phyloP scores from a whole-genome alignment of 2,888 invertebrate genomes.

The Toxonevra muliebris region DNA sequence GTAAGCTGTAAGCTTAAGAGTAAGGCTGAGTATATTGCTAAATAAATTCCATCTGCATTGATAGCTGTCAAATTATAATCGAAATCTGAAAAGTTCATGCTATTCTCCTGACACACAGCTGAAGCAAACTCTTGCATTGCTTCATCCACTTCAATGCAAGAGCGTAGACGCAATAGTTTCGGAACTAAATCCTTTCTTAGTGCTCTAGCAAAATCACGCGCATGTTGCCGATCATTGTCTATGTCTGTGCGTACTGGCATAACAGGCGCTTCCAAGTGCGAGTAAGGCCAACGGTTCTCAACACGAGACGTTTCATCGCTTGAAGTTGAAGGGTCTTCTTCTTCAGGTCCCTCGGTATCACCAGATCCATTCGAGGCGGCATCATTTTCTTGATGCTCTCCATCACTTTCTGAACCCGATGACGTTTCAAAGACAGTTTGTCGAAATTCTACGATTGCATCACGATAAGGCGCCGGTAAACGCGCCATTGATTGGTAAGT shows the following conservation, averaged over 20 bases:
- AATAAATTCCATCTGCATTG: slow-evolving; percentile 94
- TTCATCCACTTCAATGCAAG: slow-evolving; percentile 89
- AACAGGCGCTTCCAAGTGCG: slow-evolving; percentile 63
- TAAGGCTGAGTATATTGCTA: slow-evolving; percentile 88
- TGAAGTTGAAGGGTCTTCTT: slow-evolving; percentile 68
- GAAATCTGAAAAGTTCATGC: slow-evolving; percentile 64
- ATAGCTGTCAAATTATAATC: slow-evolving; percentile 75
- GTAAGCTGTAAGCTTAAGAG: slow-evolving; percentile 83
- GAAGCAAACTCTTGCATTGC: slow-evolving; percentile 92
- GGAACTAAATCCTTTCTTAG: slow-evolving; percentile 79
- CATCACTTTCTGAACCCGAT: slow-evolving; percentile 71
- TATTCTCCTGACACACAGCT: slow-evolving; percentile 83
- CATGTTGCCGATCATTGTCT: slow-evolving; percentile 87
- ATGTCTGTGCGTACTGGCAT: slow-evolving; percentile 70
- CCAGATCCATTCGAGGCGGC: slow-evolving; percentile 81
- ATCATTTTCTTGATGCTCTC: slow-evolving; percentile 73
- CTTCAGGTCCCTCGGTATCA: slow-evolving; percentile 78
- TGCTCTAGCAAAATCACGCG: slow-evolving; percentile 82
- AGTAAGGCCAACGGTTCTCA: slow-evolving; percentile 65
- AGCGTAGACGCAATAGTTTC: slow-evolving; percentile 76
- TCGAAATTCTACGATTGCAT: slow-evolving; percentile 75
- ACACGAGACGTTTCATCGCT: slow-evolving; percentile 63
- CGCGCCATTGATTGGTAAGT: slow-evolving; percentile 87
- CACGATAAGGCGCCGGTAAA: slow-evolving; percentile 82
- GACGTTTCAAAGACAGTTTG: slow-evolving; percentile 73